Evolutionary conservation across 1,140 invertebrate species (phyloP).

Genomic region (Trachymyrmex septentrionalis): DNA sequence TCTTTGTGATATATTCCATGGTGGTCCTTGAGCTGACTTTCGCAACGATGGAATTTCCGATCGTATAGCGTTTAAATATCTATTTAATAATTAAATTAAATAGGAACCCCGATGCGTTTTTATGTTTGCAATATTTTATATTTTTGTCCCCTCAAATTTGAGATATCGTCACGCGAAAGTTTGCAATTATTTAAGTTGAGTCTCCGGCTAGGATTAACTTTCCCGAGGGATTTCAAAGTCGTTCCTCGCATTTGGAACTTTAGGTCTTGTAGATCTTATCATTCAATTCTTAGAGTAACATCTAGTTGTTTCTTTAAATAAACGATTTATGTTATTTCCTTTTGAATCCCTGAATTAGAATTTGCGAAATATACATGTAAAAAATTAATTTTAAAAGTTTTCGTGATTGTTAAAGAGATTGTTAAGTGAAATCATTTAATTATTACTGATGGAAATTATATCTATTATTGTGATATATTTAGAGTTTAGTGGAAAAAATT

Average conservation of each 20-base stretch:
- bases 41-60: constrained; percentile 53
- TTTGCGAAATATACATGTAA: not conserved
- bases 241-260: not conserved
- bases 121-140: not conserved
- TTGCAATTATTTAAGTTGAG: not conserved
- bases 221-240: not conserved
- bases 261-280: not conserved
- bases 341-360: not conserved
- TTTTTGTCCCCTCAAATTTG: not conserved
- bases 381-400: not conserved
- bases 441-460: not conserved
- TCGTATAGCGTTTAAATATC: constrained; percentile 3
- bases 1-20: constrained; percentile 64
- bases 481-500: not conserved
- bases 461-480: not conserved
- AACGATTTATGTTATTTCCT: not conserved
- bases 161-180: not conserved
- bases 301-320: not conserved
- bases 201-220: constrained; percentile 17
- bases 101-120: too few species aligned
- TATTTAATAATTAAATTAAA: constrained; percentile 7
- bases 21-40: constrained; percentile 67
- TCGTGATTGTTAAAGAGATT: not conserved
- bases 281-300: not conserved
- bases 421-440: not conserved